These are phyloP conservation scores for Nycticryphes semicollaris DNA, from an alignment of 2,113 vertebrate genomes.

Conservation along the genomic window DNA sequence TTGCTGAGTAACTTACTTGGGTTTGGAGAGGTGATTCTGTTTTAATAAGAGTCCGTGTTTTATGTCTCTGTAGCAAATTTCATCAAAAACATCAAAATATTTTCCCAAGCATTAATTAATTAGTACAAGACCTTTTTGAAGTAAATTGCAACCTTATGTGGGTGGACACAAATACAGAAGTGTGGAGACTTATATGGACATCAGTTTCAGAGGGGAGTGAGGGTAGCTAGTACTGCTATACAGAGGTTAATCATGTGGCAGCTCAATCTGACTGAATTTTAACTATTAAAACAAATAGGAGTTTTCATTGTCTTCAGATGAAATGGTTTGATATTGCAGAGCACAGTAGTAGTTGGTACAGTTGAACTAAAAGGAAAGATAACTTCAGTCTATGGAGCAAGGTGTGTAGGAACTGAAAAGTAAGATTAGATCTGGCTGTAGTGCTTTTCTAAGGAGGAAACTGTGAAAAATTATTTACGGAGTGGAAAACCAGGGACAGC, in stretches of 20 bases:
- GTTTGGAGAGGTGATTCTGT: neutral
- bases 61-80: neutral
- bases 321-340: neutral
- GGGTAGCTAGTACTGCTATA: neutral
- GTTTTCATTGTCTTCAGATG: neutral
- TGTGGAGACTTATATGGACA: neutral
- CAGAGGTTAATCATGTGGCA: neutral
- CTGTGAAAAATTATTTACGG: neutral
- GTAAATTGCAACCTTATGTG: neutral
- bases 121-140: conserved; percentile 10
- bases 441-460: neutral
- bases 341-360: neutral
- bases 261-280: neutral
- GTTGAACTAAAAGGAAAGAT: neutral
- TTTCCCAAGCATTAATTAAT: neutral
- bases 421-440: neutral
- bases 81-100: neutral
- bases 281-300: conserved; percentile 18
- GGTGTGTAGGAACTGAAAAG: neutral
- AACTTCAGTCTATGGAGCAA: neutral
- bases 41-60: neutral
- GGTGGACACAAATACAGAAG: neutral
- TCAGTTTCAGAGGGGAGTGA: neutral
- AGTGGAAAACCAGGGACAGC: neutral
- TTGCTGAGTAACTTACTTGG: neutral